phyloP scores from a whole-genome alignment of 1,140 invertebrate genomes.

The Atta colombica region DNA sequence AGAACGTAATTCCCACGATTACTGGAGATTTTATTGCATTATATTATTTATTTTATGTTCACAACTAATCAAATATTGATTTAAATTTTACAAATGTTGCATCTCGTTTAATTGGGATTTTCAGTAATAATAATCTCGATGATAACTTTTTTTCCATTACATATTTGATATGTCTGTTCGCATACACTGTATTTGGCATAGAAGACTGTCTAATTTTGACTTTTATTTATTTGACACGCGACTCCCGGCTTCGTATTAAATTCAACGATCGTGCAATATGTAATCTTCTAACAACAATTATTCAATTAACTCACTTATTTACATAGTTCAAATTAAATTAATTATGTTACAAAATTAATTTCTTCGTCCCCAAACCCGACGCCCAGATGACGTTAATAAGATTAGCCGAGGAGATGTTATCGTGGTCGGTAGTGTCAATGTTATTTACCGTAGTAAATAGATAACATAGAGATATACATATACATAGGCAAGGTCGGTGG shows the following conservation, averaged over 20 bases:
- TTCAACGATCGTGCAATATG: neutral
- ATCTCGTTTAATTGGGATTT: conserved; percentile 1
- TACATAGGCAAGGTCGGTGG: conserved; percentile 17
- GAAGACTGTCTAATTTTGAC: neutral
- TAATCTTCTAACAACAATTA: neutral
- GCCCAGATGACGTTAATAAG: neutral
- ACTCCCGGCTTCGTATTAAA: neutral
- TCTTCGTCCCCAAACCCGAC: neutral
- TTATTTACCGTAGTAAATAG: conserved; percentile 20
- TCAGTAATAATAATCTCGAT: neutral
- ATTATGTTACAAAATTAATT: conserved; percentile 7
- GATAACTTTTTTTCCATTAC: neutral
- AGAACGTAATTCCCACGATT: neutral
- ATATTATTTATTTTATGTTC: neutral
- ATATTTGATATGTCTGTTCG: neutral
- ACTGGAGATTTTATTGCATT: neutral
- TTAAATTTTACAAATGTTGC: neutral
- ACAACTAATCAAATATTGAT: conserved; percentile 11
- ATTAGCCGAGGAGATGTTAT: neutral
- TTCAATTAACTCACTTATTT: neutral
- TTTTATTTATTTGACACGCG: neutral
- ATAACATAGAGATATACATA: neutral
- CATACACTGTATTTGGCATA: neutral
- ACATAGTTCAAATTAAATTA: neutral
- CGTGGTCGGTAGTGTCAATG: neutral